phyloP scores from a whole-genome alignment of 2,113 vertebrate genomes.

The Odobenus rosmarus region DNA sequence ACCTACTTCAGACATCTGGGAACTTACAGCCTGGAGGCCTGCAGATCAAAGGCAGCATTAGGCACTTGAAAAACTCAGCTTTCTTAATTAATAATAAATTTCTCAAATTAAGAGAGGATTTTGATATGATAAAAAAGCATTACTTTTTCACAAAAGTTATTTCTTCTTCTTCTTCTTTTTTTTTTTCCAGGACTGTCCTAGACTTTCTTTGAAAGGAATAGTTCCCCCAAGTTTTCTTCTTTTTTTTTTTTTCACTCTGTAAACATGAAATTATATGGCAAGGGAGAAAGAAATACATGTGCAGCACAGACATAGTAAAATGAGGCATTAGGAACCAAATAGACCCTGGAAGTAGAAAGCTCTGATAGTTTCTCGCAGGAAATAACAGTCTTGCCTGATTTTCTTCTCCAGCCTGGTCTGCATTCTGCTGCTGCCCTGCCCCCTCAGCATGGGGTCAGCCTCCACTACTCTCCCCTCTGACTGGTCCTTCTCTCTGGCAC shows the following conservation, averaged over 20 bases:
- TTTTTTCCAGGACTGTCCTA: not conserved
- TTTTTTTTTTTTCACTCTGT: not conserved
- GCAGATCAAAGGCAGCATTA: not conserved
- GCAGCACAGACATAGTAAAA: not conserved
- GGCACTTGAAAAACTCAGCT: slow-evolving; percentile 14
- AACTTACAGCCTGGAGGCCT: slow-evolving; percentile 45
- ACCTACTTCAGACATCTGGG: slow-evolving; percentile 42
- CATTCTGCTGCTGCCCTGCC: not conserved
- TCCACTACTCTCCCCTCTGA: not conserved
- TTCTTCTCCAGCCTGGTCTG: not conserved
- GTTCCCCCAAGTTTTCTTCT: not conserved
- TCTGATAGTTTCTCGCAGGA: not conserved
- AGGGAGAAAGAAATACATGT: not conserved
- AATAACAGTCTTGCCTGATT: not conserved
- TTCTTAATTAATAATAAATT: slow-evolving; percentile 66
- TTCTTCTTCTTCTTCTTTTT: not conserved
- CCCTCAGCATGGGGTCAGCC: not conserved
- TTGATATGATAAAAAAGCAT: slow-evolving; percentile 48
- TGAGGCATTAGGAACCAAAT: not conserved
- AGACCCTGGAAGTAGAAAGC: not conserved
- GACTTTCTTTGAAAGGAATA: slow-evolving; percentile 41
- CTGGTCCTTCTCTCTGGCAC: not conserved
- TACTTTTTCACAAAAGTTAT: slow-evolving; percentile 43
- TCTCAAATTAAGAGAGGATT: slow-evolving; percentile 60
- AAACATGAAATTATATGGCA: not conserved